Conservation (phyloP, 2,888 invertebrate species). For the Harpagoxenus sublaevis region DNA sequence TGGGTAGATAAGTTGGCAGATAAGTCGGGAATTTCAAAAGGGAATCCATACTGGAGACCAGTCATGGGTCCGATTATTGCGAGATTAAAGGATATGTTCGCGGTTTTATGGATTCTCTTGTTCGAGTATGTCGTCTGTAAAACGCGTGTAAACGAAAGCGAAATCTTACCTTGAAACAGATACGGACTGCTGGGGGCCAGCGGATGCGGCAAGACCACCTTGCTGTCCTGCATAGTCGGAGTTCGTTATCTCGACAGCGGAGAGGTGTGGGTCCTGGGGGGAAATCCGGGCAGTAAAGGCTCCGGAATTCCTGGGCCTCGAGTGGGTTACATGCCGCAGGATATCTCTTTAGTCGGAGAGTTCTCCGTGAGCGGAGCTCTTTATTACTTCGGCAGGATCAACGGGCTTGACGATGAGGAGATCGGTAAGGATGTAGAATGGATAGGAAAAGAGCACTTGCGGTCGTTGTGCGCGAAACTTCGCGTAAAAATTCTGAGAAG, state of each 20-base stretch:
- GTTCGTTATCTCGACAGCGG: constrained; percentile 91
- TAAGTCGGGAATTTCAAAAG: not conserved
- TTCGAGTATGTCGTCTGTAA: not conserved
- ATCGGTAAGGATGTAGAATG: constrained; percentile 84
- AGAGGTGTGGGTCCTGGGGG: constrained; percentile 91
- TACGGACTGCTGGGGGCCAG: constrained; percentile 96
- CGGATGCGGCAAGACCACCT: constrained; percentile 96
- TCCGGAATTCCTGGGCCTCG: constrained; percentile 91
- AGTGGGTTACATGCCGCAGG: constrained; percentile 97
- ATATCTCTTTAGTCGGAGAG: constrained; percentile 92
- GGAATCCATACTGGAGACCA: not conserved
- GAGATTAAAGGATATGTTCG: not conserved
- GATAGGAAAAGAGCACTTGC: not conserved
- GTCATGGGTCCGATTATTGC: not conserved
- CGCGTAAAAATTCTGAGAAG: not conserved
- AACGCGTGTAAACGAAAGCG: not conserved
- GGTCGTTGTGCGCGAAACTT: not conserved
- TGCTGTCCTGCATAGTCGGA: constrained; percentile 94
- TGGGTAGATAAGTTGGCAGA: constrained; percentile 7
- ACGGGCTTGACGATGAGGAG: constrained; percentile 90
- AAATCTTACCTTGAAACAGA: constrained; percentile 87
- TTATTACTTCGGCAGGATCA: constrained; percentile 95
- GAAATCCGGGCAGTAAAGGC: constrained; percentile 89
- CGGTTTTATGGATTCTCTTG: not conserved
- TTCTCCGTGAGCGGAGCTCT: constrained; percentile 94